phyloP scores from a whole-genome alignment of 2,888 invertebrate genomes.

The Athetis lepigone region DNA sequence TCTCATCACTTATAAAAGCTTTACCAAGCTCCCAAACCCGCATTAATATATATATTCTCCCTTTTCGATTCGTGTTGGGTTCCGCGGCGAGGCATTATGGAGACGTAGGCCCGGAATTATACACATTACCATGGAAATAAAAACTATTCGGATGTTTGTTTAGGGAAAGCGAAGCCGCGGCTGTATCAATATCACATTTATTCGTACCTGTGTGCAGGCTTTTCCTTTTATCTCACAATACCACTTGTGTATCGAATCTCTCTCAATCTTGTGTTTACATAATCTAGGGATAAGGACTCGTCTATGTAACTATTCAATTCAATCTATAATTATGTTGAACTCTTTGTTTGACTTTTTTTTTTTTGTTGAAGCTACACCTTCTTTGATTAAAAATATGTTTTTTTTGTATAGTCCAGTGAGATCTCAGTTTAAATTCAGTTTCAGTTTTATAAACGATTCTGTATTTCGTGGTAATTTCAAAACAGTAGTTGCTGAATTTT shows the following conservation, averaged over 20 bases:
- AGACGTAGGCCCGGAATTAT: constrained; percentile 58
- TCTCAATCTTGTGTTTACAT: constrained; percentile 7
- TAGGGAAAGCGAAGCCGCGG: constrained; percentile 47
- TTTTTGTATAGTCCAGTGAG: too few species aligned
- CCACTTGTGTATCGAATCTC: constrained; percentile 4
- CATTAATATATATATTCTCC: constrained; percentile 72
- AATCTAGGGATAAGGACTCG: constrained; percentile 4
- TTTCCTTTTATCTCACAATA: constrained; percentile 35
- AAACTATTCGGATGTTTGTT: constrained; percentile 61
- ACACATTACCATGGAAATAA: constrained; percentile 68
- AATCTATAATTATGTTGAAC: neutral
- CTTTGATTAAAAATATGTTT: too few species aligned
- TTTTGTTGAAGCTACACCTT: neutral
- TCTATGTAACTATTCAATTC: neutral
- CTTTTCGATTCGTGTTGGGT: constrained; percentile 68
- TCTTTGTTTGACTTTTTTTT: neutral
- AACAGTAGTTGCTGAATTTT: neutral
- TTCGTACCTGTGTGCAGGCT: constrained; percentile 23
- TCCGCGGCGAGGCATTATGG: constrained; percentile 37
- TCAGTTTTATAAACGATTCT: neutral
- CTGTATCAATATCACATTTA: constrained; percentile 38
- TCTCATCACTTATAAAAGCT: constrained; percentile 62
- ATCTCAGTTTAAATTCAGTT: too few species aligned
- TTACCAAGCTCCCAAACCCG: constrained; percentile 56
- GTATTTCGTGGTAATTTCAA: neutral